Evolutionary conservation across 2,888 invertebrate genomes (phyloP).

Genomic region (Pterostichus niger): DNA sequence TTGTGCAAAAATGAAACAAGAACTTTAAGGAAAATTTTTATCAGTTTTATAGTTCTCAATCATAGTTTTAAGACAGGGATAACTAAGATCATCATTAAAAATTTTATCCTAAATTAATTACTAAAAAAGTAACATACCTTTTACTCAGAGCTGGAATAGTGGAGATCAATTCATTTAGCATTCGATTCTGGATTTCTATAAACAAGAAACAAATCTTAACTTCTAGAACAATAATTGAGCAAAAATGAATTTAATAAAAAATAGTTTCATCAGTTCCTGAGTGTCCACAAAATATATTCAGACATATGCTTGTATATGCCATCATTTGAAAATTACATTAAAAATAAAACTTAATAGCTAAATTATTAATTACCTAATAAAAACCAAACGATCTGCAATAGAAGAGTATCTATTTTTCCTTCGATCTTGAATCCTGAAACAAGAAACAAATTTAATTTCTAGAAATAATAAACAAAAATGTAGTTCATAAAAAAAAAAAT

Average conservation of each 20-base stretch:
- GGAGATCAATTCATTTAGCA: too few relatives aligned
- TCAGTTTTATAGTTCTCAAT: constrained; percentile 42
- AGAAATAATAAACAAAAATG: too few relatives aligned
- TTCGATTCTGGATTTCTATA: background rate
- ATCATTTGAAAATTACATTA: constrained; percentile 27
- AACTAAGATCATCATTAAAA: constrained; percentile 57
- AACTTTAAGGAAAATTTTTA: background rate
- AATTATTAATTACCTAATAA: background rate
- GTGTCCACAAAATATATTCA: constrained; percentile 46
- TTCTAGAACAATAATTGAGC: too few relatives aligned
- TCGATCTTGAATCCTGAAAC: too few relatives aligned
- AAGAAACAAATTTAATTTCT: too few relatives aligned
- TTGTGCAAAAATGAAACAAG: background rate
- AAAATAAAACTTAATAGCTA: background rate
- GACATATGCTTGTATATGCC: constrained; percentile 54
- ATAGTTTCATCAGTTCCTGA: background rate
- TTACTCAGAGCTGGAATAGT: background rate
- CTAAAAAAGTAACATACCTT: background rate
- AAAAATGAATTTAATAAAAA: background rate
- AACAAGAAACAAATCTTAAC: background rate
- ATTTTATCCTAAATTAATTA: background rate
- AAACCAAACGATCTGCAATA: too few relatives aligned
- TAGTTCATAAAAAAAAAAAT: background rate
- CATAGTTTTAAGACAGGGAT: constrained; percentile 59
- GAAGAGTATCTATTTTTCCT: too few relatives aligned